Percentiles rank a stretch among this genome's conserved stretches.
Conservation (phyloP, 1,140 invertebrate genomes). For the Atopsyche davidsoni region DNA sequence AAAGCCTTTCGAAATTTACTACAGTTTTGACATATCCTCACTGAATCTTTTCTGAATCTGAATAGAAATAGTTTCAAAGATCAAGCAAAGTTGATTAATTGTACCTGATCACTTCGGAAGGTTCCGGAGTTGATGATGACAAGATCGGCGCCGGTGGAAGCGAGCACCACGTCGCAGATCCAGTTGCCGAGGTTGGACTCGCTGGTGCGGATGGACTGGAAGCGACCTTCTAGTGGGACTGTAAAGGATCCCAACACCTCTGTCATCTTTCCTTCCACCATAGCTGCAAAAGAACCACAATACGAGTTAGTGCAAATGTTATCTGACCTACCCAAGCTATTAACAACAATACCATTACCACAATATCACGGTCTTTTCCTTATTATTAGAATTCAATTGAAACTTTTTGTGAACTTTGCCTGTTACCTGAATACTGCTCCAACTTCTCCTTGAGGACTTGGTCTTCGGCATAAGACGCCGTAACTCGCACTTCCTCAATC, state of each 20-base stretch:
- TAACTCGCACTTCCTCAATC: slow-evolving; percentile 68
- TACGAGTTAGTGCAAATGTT: background rate
- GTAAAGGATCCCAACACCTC: slow-evolving; percentile 74
- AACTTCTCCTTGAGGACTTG: slow-evolving; percentile 62
- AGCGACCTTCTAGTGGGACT: slow-evolving; percentile 78
- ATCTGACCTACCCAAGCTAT: background rate
- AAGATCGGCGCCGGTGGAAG: slow-evolving; percentile 75
- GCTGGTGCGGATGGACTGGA: slow-evolving; percentile 66
- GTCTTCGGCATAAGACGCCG: slow-evolving; percentile 68
- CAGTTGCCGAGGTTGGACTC: slow-evolving; percentile 91
- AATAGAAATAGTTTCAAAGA: no score
- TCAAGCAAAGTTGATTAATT: no score
- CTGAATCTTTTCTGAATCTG: no score
- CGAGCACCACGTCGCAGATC: slow-evolving; percentile 80
- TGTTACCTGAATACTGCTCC: slow-evolving; percentile 65
- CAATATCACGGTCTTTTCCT: no score
- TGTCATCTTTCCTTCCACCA: slow-evolving; percentile 76
- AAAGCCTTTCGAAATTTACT: no score
- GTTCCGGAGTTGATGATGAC: slow-evolving; percentile 86
- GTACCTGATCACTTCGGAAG: slow-evolving; percentile 64
- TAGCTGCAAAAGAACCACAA: slow-evolving; percentile 47
- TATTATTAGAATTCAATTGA: no score
- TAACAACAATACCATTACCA: background rate
- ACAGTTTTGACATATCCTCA: no score
- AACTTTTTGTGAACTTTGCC: no score